A percentile compares a stretch with the other conserved stretches of the same genome.
phyloP scores from a whole-genome alignment of 23 tunicate species.

The Styela plicata region DNA sequence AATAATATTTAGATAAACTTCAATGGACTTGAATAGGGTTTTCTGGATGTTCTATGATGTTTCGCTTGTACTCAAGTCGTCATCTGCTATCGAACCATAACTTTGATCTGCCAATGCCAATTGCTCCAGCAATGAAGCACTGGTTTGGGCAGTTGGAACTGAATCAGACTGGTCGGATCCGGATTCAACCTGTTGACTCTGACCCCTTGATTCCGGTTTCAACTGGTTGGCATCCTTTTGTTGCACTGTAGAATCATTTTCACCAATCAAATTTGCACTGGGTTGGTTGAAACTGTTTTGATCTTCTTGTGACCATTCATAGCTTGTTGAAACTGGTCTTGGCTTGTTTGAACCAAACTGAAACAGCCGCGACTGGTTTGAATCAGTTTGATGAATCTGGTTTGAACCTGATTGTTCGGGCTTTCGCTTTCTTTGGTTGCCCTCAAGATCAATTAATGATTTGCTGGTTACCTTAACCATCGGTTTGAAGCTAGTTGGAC shows the following conservation, averaged over 20 bases:
- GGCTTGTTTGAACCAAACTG: not conserved
- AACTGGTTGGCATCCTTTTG: not conserved
- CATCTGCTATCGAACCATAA: not conserved
- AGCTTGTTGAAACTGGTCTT: not conserved
- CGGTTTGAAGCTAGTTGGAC: not conserved
- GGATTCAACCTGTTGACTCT: not conserved
- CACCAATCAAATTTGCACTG: not conserved
- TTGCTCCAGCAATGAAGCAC: not conserved
- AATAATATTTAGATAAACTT: no score
- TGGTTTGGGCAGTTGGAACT: not conserved
- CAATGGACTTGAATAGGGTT: no score
- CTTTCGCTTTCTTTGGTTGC: not conserved
- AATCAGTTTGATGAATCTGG: not conserved
- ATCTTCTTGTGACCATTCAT: not conserved
- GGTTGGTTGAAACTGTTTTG: not conserved
- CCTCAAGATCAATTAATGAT: not conserved
- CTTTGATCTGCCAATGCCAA: not conserved
- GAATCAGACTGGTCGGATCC: not conserved
- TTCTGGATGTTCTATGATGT: no score
- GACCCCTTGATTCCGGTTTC: not conserved
- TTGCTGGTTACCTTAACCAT: not conserved
- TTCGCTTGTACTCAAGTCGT: not conserved
- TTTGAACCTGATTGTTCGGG: not conserved
- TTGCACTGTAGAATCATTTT: not conserved
- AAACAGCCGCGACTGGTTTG: not conserved